Conservation (phyloP, 2,113 vertebrate species). For the Psittacara wagleri region DNA sequence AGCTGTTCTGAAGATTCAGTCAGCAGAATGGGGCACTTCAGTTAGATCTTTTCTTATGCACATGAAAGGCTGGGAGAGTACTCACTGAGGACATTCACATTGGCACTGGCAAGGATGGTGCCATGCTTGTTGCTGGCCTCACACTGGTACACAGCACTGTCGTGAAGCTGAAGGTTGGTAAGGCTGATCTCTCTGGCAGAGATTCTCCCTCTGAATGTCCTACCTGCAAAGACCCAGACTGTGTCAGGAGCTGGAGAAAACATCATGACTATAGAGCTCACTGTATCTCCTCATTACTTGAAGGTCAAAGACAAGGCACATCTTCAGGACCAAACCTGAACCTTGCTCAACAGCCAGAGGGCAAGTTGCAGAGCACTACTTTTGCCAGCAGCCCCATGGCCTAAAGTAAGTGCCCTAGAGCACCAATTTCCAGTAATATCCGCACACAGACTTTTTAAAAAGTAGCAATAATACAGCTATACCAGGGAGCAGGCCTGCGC, state of each 20-base stretch:
- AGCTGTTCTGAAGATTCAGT: neutral
- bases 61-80: neutral
- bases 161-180: conserved; percentile 79
- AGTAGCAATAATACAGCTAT: fast-evolving
- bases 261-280: fast-evolving
- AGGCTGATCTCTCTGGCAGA: conserved; percentile 79
- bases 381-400: neutral
- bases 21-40: neutral
- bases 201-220: conserved; percentile 56
- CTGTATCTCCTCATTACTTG: neutral
- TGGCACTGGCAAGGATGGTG: conserved; percentile 86
- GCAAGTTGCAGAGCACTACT: neutral
- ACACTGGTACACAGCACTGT: conserved; percentile 92
- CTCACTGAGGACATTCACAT: conserved; percentile 91
- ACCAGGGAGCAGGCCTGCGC: neutral
- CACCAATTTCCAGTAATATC: neutral
- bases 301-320: neutral
- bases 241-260: neutral
- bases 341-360: too few species aligned
- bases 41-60: fast-evolving
- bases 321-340: neutral
- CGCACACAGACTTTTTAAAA: fast-evolving
- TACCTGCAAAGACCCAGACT: conserved; percentile 37
- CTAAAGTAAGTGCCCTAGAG: neutral
- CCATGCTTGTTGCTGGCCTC: conserved; percentile 90